Evolutionary conservation across 2,113 vertebrate species (phyloP).

Genomic region (Tyrannus savana): DNA sequence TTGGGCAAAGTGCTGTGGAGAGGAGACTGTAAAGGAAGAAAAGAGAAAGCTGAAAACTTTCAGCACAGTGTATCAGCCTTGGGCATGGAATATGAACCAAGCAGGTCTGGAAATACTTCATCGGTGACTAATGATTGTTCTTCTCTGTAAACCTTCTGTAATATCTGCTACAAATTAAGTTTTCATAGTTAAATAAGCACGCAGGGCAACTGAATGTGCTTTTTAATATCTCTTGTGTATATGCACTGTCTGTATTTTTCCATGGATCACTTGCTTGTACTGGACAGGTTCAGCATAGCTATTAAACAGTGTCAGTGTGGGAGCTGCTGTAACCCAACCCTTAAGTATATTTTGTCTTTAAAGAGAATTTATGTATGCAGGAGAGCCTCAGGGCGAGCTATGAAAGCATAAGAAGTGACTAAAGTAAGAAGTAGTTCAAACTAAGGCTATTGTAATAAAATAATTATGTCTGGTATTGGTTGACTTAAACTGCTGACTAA

Average conservation of each 20-base stretch:
- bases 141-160: not conserved
- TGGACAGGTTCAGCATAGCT: not conserved
- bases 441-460: not conserved
- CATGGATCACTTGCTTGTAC: not conserved
- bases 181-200: not conserved
- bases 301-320: not conserved
- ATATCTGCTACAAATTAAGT: not conserved
- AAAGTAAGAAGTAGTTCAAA: slow-evolving; percentile 6
- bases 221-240: not conserved
- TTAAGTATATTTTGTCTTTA: not conserved
- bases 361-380: not conserved
- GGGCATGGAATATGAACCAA: not conserved
- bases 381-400: not conserved
- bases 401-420: not conserved
- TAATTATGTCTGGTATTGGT: not conserved
- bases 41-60: slow-evolving; percentile 1
- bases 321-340: not conserved
- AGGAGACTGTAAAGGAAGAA: slow-evolving; percentile 2
- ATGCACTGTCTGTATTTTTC: not conserved
- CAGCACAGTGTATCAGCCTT: not conserved
- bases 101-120: not conserved
- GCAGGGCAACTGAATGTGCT: not conserved
- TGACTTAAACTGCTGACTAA: not conserved
- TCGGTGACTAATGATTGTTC: not conserved
- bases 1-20: not conserved